Conservation (phyloP, 2,888 invertebrate species). For the Dicranocentrus wangi region DNA sequence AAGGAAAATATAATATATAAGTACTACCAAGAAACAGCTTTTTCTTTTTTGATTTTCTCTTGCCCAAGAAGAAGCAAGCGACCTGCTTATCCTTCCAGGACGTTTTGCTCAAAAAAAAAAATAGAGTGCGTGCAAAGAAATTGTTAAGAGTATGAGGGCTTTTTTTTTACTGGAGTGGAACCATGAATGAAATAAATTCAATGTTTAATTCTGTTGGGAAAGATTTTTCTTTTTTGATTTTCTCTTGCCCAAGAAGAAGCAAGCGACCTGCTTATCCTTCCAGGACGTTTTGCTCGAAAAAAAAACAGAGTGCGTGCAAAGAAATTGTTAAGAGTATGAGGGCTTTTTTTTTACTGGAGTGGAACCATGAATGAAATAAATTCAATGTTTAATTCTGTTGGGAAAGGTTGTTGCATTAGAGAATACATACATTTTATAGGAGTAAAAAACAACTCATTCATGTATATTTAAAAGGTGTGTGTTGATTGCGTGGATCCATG, state of each 20-base stretch:
- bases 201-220: neutral
- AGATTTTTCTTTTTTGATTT: no score
- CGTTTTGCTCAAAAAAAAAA: no score
- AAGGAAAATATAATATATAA: no score
- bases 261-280: no score
- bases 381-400: neutral
- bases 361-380: constrained; percentile 7
- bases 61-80: no score
- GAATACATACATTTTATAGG: neutral
- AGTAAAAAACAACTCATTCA: neutral
- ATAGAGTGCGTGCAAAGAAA: constrained; percentile 16
- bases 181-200: constrained; percentile 11
- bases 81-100: no score
- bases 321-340: constrained; percentile 9
- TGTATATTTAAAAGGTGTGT: constrained; percentile 4
- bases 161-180: constrained; percentile 1
- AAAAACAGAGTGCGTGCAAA: constrained; percentile 6
- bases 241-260: no score
- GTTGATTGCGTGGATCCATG: no score
- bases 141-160: neutral
- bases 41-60: no score
- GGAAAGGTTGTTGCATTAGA: constrained; percentile 3
- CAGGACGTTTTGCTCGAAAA: no score
- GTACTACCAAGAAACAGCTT: no score
- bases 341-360: neutral